Percentiles rank a stretch among this genome's conserved stretches.
Conservation (phyloP, 2,113 vertebrate genomes). For the Rhinopithecus roxellana region DNA sequence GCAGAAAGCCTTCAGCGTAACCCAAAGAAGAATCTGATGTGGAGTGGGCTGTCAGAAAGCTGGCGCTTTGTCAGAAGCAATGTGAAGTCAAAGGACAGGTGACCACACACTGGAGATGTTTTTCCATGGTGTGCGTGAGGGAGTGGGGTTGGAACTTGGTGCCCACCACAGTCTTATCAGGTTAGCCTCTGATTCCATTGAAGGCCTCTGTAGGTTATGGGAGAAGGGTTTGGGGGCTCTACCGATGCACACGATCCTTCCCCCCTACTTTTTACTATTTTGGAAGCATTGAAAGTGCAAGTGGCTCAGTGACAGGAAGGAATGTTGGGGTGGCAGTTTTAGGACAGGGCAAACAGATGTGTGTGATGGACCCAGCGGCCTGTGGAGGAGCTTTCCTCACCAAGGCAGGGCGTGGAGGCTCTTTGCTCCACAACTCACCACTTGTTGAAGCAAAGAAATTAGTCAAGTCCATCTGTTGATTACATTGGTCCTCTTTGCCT, state of each 20-base stretch:
- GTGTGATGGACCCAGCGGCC: neutral
- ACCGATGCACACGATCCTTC: neutral
- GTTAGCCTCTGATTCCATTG: neutral
- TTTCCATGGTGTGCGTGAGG: neutral
- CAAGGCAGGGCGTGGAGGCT: neutral
- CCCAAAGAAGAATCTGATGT: neutral
- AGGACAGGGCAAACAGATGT: slow-evolving; percentile 47
- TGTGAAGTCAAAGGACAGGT: neutral
- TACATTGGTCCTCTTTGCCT: neutral
- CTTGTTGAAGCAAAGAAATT: neutral
- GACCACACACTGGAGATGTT: neutral
- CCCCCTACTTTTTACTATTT: neutral
- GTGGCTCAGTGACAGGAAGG: neutral
- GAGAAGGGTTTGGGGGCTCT: neutral
- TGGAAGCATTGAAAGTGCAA: neutral
- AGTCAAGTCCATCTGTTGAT: neutral
- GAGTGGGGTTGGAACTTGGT: neutral
- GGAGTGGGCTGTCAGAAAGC: neutral
- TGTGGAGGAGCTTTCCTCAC: fast-evolving
- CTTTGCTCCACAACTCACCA: neutral
- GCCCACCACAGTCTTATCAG: neutral
- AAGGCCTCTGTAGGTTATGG: neutral
- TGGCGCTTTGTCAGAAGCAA: neutral
- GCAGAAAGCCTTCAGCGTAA: neutral
- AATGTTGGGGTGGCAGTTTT: neutral